Percentiles rank a stretch among this genome's conserved stretches.
Conservation (phyloP, 2,113 vertebrate genomes). For the Leptocoma aspasia region DNA sequence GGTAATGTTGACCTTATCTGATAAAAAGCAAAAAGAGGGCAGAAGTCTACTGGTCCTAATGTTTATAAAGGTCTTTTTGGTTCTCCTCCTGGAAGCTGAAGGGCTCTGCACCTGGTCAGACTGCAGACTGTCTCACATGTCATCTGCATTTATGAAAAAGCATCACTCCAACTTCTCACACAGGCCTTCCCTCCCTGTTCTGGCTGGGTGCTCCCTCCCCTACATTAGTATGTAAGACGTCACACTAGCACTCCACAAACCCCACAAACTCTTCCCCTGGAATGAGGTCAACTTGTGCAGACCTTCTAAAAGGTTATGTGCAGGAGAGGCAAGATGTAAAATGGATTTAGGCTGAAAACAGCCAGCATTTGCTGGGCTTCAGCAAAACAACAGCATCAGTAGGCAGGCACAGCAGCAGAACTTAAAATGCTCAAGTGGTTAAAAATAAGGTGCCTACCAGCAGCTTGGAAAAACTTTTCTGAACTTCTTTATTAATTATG, state of each 20-base stretch:
- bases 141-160: not conserved
- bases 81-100: not conserved
- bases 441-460: not conserved
- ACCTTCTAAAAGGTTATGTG: not conserved
- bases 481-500: not conserved
- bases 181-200: not conserved
- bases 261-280: not conserved
- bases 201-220: not conserved
- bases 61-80: not conserved
- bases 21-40: slow-evolving; percentile 18
- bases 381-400: not conserved
- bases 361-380: not conserved
- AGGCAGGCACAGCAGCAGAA: not conserved
- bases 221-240: not conserved
- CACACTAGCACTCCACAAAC: not conserved
- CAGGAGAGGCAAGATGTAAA: not conserved
- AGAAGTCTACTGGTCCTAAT: not conserved
- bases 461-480: not conserved
- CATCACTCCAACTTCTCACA: not conserved
- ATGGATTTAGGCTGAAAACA: not conserved
- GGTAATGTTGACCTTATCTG: slow-evolving; percentile 36
- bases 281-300: not conserved
- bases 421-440: not conserved
- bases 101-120: not conserved
- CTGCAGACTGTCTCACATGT: not conserved